phyloP scores from a whole-genome alignment of 2,797 vertebrate species.

The Mareca strepera region DNA sequence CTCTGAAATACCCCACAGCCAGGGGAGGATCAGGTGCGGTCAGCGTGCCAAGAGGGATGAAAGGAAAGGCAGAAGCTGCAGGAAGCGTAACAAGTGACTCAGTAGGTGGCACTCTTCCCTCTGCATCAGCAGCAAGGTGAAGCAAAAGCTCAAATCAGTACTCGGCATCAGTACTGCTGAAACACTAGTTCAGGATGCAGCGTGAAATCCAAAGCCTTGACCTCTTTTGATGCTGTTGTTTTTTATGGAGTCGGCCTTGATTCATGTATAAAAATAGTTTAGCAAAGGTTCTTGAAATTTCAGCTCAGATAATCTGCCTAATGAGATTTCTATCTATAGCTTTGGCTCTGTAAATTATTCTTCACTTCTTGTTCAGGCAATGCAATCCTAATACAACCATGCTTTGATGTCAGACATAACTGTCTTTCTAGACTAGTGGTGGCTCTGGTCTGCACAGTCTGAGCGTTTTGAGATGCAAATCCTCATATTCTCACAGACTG shows the following conservation, averaged over 20 bases:
- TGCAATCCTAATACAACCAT: not conserved
- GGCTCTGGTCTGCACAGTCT: not conserved
- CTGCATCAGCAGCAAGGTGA: not conserved
- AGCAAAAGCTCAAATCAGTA: not conserved
- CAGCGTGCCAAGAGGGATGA: not conserved
- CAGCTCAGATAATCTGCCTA: slow-evolving; percentile 5
- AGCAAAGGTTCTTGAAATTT: slow-evolving; percentile 37
- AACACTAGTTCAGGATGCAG: not conserved
- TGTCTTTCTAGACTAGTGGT: not conserved
- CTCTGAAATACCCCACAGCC: not conserved
- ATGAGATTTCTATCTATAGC: slow-evolving; percentile 15
- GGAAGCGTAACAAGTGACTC: not conserved
- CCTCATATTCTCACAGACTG: not conserved
- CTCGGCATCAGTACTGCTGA: not conserved
- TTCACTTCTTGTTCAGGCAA: not conserved
- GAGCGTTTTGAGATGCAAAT: slow-evolving; percentile 10
- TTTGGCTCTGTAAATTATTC: not conserved
- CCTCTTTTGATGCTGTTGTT: not conserved
- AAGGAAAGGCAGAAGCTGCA: not conserved
- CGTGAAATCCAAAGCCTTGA: not conserved
- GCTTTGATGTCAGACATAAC: not conserved
- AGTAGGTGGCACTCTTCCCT: slow-evolving; percentile 52
- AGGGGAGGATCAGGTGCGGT: not conserved
- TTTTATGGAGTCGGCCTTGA: not conserved
- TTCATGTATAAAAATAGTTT: slow-evolving; percentile 42